Evolutionary conservation across 1,140 invertebrate genomes (phyloP).

Genomic region (Schlechtendalia chinensis): DNA sequence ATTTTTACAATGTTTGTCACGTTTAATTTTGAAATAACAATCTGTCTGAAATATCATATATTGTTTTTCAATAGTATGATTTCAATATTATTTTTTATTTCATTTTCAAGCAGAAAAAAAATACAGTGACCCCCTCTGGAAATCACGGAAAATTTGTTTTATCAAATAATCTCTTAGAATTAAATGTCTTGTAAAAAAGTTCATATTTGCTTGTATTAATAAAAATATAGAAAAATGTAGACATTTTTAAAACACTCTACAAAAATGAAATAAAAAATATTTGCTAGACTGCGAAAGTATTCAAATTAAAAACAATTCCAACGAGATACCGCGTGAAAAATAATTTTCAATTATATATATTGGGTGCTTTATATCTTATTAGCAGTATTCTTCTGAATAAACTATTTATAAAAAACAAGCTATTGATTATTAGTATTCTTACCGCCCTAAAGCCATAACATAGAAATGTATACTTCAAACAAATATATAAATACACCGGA

Average conservation of each 20-base stretch:
- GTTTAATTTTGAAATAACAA: no score
- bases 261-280: not conserved
- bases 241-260: not conserved
- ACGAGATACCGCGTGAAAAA: not conserved
- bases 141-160: not conserved
- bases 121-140: not conserved
- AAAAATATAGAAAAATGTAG: not conserved
- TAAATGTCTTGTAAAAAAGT: constrained; percentile 14
- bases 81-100: not conserved
- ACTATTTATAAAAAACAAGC: not conserved
- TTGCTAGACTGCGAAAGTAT: not conserved
- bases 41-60: not conserved
- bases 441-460: not conserved
- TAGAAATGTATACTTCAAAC: not conserved
- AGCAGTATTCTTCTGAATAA: not conserved
- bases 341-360: not conserved
- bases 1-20: not conserved
- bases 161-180: not conserved
- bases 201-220: not conserved
- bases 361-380: not conserved
- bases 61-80: not conserved
- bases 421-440: constrained; percentile 8
- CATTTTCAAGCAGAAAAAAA: not conserved
- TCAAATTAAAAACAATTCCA: not conserved
- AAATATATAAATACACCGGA: not conserved